Percentiles rank a stretch among this genome's conserved stretches.
These are phyloP conservation scores for Prosapia bicincta DNA, from an alignment of 2,888 invertebrate species.

Conservation along the genomic window DNA sequence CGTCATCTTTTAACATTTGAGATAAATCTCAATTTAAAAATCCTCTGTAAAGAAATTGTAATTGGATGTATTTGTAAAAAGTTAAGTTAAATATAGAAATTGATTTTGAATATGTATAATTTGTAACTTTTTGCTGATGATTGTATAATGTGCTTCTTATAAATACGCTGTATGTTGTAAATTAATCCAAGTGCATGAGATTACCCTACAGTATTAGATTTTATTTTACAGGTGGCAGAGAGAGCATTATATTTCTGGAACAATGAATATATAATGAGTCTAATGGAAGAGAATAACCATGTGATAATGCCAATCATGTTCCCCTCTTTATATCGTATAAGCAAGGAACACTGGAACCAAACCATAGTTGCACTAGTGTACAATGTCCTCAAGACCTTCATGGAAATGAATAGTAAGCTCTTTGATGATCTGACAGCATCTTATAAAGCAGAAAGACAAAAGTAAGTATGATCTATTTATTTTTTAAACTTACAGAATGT, in stretches of 20 bases:
- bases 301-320: conserved; percentile 99
- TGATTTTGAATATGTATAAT: too few relatives aligned
- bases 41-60: too few relatives aligned
- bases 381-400: conserved; percentile 99
- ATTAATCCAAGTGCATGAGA: too few relatives aligned
- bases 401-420: conserved; percentile 99
- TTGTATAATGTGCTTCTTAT: too few relatives aligned
- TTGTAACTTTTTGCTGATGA: too few relatives aligned
- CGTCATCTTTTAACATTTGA: too few relatives aligned
- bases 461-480: too few relatives aligned
- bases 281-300: conserved; percentile 98
- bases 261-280: conserved; percentile 99
- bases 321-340: conserved; percentile 97
- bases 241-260: conserved; percentile 99
- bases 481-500: conserved; percentile 1
- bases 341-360: conserved; percentile 99
- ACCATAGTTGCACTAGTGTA: conserved; percentile 99
- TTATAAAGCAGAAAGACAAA: conserved; percentile 98
- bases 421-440: conserved; percentile 98
- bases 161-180: too few relatives aligned
- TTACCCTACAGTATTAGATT: too few relatives aligned
- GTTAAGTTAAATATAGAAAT: too few relatives aligned
- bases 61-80: too few relatives aligned
- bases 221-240: conserved; percentile 99
- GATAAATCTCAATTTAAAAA: too few relatives aligned